These are phyloP conservation scores for Drosophila robusta DNA, from an alignment of 2,888 invertebrate species.

Conservation along the genomic window DNA sequence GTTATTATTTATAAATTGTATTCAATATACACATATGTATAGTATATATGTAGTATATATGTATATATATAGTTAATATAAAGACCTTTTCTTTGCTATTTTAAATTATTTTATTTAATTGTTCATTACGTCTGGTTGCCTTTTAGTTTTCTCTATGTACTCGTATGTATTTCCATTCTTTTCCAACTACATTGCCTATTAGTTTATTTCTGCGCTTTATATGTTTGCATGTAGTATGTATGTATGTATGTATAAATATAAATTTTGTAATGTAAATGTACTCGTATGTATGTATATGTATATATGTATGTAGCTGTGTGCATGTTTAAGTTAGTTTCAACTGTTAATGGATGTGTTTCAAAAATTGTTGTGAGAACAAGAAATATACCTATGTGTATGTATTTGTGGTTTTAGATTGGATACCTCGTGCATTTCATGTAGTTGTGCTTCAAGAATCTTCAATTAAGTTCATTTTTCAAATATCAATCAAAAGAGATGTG, in stretches of 20 bases:
- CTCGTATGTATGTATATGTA: slow-evolving; percentile 22
- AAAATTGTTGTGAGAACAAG: slow-evolving; percentile 24
- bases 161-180: slow-evolving; percentile 34
- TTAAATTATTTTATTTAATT: slow-evolving; percentile 64
- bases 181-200: slow-evolving; percentile 73
- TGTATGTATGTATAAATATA: slow-evolving; percentile 50
- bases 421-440: slow-evolving; percentile 26
- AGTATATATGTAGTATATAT: slow-evolving; percentile 58
- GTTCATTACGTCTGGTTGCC: slow-evolving; percentile 51
- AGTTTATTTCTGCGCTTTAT: slow-evolving; percentile 56
- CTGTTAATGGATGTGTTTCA: slow-evolving; percentile 29
- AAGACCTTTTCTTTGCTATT: slow-evolving; percentile 76
- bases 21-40: slow-evolving; percentile 81
- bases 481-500: slow-evolving; percentile 8
- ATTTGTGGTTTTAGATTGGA: slow-evolving; percentile 10
- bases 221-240: slow-evolving; percentile 52
- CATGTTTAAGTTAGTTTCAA: slow-evolving; percentile 28
- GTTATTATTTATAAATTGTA: slow-evolving; percentile 79
- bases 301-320: slow-evolving; percentile 30
- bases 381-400: slow-evolving; percentile 15
- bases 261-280: slow-evolving; percentile 43
- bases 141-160: slow-evolving; percentile 44
- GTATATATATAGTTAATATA: slow-evolving; percentile 73
- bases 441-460: slow-evolving; percentile 28
- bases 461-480: slow-evolving; percentile 10